Evolutionary conservation across 2,113 vertebrate genomes (phyloP), one percentile per base, ranked within the genome.

Genomic region (Microcebus murinus): DNA sequence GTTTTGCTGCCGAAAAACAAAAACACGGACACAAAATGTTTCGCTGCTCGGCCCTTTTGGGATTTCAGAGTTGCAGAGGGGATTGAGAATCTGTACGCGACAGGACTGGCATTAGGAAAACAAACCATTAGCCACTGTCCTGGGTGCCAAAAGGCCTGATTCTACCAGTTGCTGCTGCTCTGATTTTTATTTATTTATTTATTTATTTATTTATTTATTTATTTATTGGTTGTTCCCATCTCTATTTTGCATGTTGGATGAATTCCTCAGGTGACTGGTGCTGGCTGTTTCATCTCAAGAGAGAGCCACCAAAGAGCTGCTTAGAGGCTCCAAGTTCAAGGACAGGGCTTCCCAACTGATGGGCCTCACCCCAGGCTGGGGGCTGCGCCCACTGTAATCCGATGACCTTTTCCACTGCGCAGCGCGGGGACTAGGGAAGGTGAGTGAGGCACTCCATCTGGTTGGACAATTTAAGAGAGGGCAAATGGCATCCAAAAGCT

Each of bases 341-440:
- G 59, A 21, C 29, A 12, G 68, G 8, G 8, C 29, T 71, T 82
- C 29, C 71, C 68, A 27, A 6, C 4, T 2, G 20, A 55, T 61
- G 50, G 27, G 18, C 61, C 74, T 86, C n/a, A 45, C 55, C 67
- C 65, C 27, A 36, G 45, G 68, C 42, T 21, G 13, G 57, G 31
- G 34, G 29, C 17, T 59, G 6, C 29, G n/a, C 63, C 68, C 21
- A 11, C 1, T n/a, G 45, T n/a, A 8, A 36, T 7, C 18, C 14
- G 6, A 0, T n/a, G 11, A 39, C 57, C 20, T 77, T 25, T 83
- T 15, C 34, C 18, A 0, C 8, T 1, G 14, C 15, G 6, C n/a
- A 20, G 3, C 42, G 13, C 50, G 6, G 6, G 31, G 84, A 23
- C n/a, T 11, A 48, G 34, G 79, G 34, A 20, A 55, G 42, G 57